Percentiles rank a stretch among this genome's conserved stretches.
phyloP scores from a whole-genome alignment of 2,113 vertebrate genomes.

The Ahaetulla prasina region DNA sequence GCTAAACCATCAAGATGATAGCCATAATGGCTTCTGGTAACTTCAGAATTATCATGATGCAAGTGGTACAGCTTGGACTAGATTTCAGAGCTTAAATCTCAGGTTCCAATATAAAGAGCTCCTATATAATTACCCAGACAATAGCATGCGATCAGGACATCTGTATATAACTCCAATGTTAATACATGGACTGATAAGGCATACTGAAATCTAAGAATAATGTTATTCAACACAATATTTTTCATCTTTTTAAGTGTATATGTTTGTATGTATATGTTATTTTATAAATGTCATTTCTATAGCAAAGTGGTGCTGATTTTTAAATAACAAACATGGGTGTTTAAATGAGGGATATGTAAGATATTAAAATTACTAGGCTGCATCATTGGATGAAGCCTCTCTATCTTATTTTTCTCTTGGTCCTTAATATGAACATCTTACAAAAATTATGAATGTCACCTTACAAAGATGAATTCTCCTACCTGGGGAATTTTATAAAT shows the following conservation, averaged over 20 bases:
- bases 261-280: no score
- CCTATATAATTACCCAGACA: neutral
- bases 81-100: neutral
- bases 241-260: no score
- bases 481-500: slow-evolving; percentile 1
- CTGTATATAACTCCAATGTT: neutral
- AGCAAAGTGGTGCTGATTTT: neutral
- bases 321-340: neutral
- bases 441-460: neutral
- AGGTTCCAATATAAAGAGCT: neutral
- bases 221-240: neutral
- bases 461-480: neutral
- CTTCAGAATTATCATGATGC: neutral
- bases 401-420: neutral
- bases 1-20: neutral
- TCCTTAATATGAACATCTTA: no score
- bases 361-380: neutral
- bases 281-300: neutral
- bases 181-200: neutral
- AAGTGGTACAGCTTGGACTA: neutral
- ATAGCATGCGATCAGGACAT: neutral
- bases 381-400: neutral
- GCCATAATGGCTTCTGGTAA: neutral
- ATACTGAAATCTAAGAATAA: neutral
- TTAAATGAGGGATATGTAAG: neutral